Base-by-base conservation (phyloP, 2,113 vertebrate species). In the Grammatotria lemairii region DNA sequence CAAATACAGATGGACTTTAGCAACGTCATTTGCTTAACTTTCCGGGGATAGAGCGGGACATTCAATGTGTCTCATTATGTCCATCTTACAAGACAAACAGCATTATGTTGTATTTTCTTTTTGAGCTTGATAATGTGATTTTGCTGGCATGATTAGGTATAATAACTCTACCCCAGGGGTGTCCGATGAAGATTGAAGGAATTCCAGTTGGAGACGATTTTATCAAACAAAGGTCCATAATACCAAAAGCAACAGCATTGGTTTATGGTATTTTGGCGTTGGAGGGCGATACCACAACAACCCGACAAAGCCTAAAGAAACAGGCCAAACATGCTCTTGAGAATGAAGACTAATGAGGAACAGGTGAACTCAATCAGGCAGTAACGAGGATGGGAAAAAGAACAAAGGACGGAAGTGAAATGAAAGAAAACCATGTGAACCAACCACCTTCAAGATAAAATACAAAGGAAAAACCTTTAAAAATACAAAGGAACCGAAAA, bases 341-440 rank as follows among this genome's bases (percentile, higher is more conserved):
- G 16, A 75, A 19, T 4, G 70, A 49, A 12, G 70, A 16, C 9
- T 49, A 75, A 75, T 12, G 16, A 49, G 23, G 16, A 75, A 75
- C 42, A 75, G 42, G 40, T 75, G 70, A 75, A 49, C 42, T 49
- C 23, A 49, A 75, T 75, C 70, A 19, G 70, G 42, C 42, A 11
- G 6, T 75, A 12, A 31, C 6, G 6, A 49, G 70, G 23, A 28
- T 12, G 42, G 23, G 70, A 49, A 75, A 75, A 75, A 1, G 1
- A 75, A 2, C 23, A 19, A 31, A 19, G 70, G 42, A 49, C 3
- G 1, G 70, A 75, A 49, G 42, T 19, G 70, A 49, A 31, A 49
- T 49, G 23, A 75, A 47, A 75, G 23, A 75, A 75, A 49, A 31
- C 70, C 6, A 12, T 1, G 21, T 11, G 23, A 28, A 75, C 9